Conservation (phyloP, 2,797 vertebrate genomes). For the Phaenicophaeus curvirostris region DNA sequence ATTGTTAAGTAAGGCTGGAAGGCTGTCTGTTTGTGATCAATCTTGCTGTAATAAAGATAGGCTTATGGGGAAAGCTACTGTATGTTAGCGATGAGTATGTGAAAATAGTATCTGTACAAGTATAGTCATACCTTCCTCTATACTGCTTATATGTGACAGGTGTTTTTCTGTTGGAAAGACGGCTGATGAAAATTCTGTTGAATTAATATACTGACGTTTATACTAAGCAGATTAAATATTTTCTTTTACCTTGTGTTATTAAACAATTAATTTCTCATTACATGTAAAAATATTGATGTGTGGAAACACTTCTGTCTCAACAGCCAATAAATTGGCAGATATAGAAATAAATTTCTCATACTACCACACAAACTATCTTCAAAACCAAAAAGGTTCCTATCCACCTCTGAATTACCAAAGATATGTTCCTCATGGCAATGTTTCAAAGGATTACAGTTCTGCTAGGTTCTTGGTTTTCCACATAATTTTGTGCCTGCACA, state of each 20-base stretch:
- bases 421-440: background rate
- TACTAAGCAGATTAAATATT: background rate
- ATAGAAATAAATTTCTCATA: background rate
- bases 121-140: background rate
- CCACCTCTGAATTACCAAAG: background rate
- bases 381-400: background rate
- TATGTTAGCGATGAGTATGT: background rate
- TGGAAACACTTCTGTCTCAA: background rate
- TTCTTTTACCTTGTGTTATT: background rate
- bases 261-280: background rate
- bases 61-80: background rate
- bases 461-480: background rate
- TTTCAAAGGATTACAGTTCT: background rate
- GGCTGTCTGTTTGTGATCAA: background rate
- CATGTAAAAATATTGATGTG: background rate
- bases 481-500: background rate
- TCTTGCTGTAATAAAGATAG: background rate
- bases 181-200: background rate
- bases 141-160: background rate
- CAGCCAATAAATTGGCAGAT: background rate
- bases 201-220: background rate
- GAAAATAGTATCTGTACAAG: background rate
- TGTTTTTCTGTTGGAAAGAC: background rate
- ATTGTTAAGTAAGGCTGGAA: background rate
- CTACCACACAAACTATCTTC: background rate